These are phyloP conservation scores for Nematostella vectensis DNA, from an alignment of 92 coral and sea anemone genomes.

Conservation along the genomic window DNA sequence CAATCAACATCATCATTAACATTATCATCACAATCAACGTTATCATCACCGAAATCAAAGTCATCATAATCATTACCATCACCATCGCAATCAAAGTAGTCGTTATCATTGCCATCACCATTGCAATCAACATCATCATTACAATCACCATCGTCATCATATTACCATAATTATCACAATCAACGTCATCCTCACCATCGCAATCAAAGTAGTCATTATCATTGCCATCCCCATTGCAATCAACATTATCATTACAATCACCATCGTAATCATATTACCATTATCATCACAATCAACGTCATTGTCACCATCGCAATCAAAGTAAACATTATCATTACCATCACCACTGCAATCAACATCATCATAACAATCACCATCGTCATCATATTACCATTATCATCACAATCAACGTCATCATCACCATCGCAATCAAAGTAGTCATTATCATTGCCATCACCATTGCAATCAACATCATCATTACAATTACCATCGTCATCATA, in stretches of 20 bases:
- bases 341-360: conserved; percentile 3
- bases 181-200: conserved; percentile 4
- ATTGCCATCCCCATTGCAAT: conserved; percentile 2
- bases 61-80: background rate
- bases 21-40: too few species aligned
- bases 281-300: too few species aligned
- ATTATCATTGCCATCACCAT: background rate
- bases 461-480: conserved; percentile 1
- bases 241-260: background rate
- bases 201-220: conserved; percentile 3
- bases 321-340: background rate
- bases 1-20: background rate
- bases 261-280: background rate
- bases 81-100: background rate
- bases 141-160: conserved; percentile 10
- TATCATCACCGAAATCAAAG: too few species aligned
- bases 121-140: conserved; percentile 2
- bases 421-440: too few species aligned
- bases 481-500: conserved; percentile 9
- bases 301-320: conserved; percentile 8
- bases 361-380: too few species aligned
- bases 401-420: too few species aligned
- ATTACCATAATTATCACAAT: background rate
- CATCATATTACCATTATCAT: too few species aligned
- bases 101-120: conserved; percentile 5